Conservation (phyloP, 2,888 invertebrate genomes). For the Cyclophora punctaria region DNA sequence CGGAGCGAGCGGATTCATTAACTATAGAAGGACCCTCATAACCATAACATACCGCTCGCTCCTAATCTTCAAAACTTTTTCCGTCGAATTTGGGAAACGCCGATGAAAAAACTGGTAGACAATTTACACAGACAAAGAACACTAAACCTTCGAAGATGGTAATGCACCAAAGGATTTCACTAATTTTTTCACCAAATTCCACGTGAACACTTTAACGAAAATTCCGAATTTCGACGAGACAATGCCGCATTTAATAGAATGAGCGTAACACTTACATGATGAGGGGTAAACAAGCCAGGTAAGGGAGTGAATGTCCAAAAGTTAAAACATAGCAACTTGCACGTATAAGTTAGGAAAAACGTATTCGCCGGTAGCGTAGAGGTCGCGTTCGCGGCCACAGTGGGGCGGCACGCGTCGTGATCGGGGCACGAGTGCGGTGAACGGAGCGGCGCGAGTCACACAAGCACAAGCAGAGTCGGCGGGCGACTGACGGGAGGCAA, state of each 20-base stretch:
- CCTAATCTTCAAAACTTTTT: constrained; percentile 50
- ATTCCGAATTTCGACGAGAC: constrained; percentile 67
- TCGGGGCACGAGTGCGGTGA: constrained; percentile 73
- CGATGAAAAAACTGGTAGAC: constrained; percentile 33
- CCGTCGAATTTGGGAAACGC: constrained; percentile 68
- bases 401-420: constrained; percentile 72
- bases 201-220: constrained; percentile 62
- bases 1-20: constrained; percentile 41
- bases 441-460: constrained; percentile 75
- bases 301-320: constrained; percentile 67
- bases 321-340: constrained; percentile 70
- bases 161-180: constrained; percentile 48
- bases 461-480: constrained; percentile 76
- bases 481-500: constrained; percentile 73
- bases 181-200: constrained; percentile 67
- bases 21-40: constrained; percentile 27
- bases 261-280: constrained; percentile 73
- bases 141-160: constrained; percentile 29
- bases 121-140: constrained; percentile 43
- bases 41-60: constrained; percentile 43
- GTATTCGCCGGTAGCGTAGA: constrained; percentile 75
- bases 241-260: constrained; percentile 60
- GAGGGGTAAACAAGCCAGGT: constrained; percentile 72
- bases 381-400: constrained; percentile 77
- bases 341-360: constrained; percentile 66